phyloP scores from a whole-genome alignment of 2,797 vertebrate genomes.

The Lagorchestes hirsutus region DNA sequence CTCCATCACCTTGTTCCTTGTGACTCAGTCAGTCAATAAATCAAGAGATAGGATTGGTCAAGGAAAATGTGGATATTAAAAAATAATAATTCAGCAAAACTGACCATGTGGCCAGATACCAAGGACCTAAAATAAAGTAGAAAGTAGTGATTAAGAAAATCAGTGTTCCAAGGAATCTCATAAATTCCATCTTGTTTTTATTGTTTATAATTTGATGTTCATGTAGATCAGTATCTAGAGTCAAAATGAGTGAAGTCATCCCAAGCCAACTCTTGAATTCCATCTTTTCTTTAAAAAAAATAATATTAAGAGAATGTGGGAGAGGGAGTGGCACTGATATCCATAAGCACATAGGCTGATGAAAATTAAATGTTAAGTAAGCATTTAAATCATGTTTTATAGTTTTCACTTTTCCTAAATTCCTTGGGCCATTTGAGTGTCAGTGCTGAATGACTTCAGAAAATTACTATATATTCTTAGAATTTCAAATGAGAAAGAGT shows the following conservation, averaged over 20 bases:
- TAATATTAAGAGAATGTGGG: neutral
- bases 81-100: neutral
- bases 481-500: constrained; percentile 23
- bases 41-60: neutral
- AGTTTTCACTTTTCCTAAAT: constrained; percentile 31
- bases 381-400: constrained; percentile 24
- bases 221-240: neutral
- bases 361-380: constrained; percentile 54
- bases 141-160: neutral
- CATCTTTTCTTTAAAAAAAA: neutral
- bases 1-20: neutral
- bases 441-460: constrained; percentile 18
- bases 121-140: neutral
- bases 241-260: neutral
- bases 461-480: constrained; percentile 32
- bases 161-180: neutral
- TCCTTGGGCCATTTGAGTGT: constrained; percentile 34
- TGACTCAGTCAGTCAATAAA: neutral
- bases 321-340: neutral
- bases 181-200: neutral
- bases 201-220: neutral
- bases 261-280: neutral
- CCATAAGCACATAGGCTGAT: neutral
- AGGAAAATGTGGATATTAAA: neutral
- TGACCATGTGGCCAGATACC: neutral